Conservation (phyloP, 2,888 invertebrate species). For the Ectemnius continuus region DNA sequence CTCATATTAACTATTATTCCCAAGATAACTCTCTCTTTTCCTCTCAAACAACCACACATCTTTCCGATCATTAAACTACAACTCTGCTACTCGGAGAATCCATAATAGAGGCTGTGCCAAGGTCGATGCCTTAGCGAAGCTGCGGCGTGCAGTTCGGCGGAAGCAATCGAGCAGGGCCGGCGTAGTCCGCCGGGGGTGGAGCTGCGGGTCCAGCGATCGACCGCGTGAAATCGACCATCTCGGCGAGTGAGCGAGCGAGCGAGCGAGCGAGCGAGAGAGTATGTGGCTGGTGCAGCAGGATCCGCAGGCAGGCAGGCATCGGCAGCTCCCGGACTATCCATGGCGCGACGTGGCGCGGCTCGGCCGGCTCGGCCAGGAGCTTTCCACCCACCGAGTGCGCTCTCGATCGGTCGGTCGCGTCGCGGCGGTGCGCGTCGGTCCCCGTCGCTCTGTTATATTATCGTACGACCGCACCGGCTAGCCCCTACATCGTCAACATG, state of each 20-base stretch:
- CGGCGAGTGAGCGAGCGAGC: slow-evolving; percentile 22
- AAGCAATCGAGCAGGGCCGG: slow-evolving; percentile 18
- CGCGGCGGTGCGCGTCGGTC: slow-evolving; percentile 28
- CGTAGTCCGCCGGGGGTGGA: slow-evolving; percentile 60
- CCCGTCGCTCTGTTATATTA: slow-evolving; percentile 69
- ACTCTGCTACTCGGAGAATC: too few relatives aligned
- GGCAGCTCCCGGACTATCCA: slow-evolving; percentile 37
- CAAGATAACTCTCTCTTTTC: too few relatives aligned
- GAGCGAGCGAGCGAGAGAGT: too few relatives aligned
- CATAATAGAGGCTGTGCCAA: too few relatives aligned
- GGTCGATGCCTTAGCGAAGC: too few relatives aligned
- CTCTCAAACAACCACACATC: too few relatives aligned
- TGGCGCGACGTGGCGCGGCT: neutral
- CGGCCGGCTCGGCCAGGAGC: slow-evolving; percentile 31
- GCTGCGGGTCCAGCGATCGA: slow-evolving; percentile 70
- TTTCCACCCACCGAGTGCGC: slow-evolving; percentile 45
- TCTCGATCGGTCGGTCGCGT: slow-evolving; percentile 8
- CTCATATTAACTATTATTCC: too few relatives aligned
- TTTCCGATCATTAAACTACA: too few relatives aligned
- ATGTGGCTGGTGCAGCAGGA: slow-evolving; percentile 46
- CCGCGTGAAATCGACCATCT: slow-evolving; percentile 70
- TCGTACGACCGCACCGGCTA: slow-evolving; percentile 70
- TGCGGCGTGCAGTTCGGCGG: too few relatives aligned
- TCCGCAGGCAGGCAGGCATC: slow-evolving; percentile 28
- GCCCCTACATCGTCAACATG: slow-evolving; percentile 74